These are phyloP conservation scores for Euphydryas editha DNA, from an alignment of 2,888 invertebrate species.

Conservation along the genomic window DNA sequence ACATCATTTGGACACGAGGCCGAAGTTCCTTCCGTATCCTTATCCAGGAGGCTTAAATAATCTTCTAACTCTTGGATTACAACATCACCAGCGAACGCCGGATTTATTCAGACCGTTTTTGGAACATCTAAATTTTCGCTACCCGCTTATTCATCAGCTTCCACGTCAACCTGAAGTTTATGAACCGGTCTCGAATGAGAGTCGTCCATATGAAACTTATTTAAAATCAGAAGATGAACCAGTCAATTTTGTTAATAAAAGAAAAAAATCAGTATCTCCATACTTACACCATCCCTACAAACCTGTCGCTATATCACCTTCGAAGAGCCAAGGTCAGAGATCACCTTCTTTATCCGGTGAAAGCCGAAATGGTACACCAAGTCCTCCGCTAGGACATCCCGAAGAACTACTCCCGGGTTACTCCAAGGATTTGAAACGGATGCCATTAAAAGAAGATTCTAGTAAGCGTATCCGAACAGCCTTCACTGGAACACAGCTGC, in stretches of 20 bases:
- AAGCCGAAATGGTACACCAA: constrained; percentile 83
- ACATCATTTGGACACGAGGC: constrained; percentile 64
- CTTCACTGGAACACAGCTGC: constrained; percentile 94
- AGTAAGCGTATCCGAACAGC: constrained; percentile 96
- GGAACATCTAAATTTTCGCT: constrained; percentile 74
- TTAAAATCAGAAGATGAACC: constrained; percentile 71
- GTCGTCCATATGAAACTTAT: constrained; percentile 59
- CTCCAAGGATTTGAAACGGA: constrained; percentile 72
- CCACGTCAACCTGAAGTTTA: constrained; percentile 68
- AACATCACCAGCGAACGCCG: constrained; percentile 80
- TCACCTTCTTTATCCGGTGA: constrained; percentile 73
- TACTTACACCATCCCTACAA: constrained; percentile 75
- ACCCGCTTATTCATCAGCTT: constrained; percentile 70
- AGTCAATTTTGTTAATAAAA: constrained; percentile 61
- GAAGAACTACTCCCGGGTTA: constrained; percentile 76
- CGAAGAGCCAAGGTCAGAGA: constrained; percentile 71
- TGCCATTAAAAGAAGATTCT: constrained; percentile 85
- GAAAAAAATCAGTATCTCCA: constrained; percentile 75
- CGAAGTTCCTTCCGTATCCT: constrained; percentile 84
- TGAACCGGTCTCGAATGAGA: constrained; percentile 57
- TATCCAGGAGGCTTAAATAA: constrained; percentile 87
- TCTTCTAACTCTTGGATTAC: constrained; percentile 85
- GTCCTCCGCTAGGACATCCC: constrained; percentile 76
- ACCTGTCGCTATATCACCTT: constrained; percentile 63
- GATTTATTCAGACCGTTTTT: constrained; percentile 79